These are phyloP conservation scores for Tipula confusa DNA, from an alignment of 2,888 invertebrate species.

Conservation along the genomic window DNA sequence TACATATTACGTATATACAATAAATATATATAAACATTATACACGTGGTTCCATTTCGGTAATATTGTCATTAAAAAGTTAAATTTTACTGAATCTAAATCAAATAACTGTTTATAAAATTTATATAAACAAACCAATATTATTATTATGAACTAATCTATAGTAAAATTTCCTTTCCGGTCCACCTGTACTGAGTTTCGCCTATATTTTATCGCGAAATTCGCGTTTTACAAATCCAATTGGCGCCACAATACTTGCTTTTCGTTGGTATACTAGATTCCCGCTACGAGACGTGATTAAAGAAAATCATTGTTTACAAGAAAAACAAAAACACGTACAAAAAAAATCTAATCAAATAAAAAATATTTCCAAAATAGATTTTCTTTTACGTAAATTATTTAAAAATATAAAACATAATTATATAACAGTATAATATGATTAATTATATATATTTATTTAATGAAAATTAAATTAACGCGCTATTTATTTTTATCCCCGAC, in stretches of 20 bases:
- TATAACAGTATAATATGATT: background rate
- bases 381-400: background rate
- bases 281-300: background rate
- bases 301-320: conserved; percentile 20
- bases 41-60: background rate
- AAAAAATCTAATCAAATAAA: background rate
- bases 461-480: background rate
- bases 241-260: background rate
- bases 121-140: background rate
- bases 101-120: background rate
- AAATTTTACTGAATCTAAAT: background rate
- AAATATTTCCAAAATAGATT: background rate
- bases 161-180: background rate
- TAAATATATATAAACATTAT: background rate
- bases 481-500: background rate
- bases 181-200: background rate
- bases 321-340: background rate
- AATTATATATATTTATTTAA: background rate
- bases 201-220: background rate
- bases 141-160: background rate
- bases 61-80: background rate
- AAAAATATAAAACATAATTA: background rate
- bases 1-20: background rate
- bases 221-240: background rate
- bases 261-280: background rate